Base-by-base conservation (phyloP, 2,888 invertebrate genomes). In the Ormyrus labotus region DNA sequence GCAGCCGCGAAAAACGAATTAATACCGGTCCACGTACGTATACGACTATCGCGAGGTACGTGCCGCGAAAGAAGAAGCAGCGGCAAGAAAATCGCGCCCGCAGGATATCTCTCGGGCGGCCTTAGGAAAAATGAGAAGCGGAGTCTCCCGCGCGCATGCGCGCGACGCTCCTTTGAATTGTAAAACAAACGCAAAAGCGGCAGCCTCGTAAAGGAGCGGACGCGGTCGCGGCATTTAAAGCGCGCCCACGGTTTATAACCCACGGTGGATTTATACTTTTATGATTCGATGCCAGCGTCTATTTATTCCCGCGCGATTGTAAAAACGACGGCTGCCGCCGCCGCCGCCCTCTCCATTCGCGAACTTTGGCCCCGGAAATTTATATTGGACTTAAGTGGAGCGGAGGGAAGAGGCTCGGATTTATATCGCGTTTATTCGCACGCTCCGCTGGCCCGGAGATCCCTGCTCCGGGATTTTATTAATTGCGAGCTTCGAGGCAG, bases 181-280 rank as follows among this genome's bases (percentile, higher is more conserved):
- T 87, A 87, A 87, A 87, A 84, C 85, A 86, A 88, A 86, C 84
- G 84, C 86, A 84, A 88, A 86, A 85, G 70, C 77, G 78, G 76
- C 71, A 65, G 75, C 74, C 71, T 81, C 70, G 81, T 78, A 80
- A 83, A 84, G 78, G 68, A 81, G 76, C 72, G 11, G 34, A 34
- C 47, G 53, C 19, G 58, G n/a, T 10, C 67, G 11, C 48, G 73
- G 6, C 34, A 51, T 63, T 76, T 63, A 13, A 71, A 77, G 58
- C 48, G 57, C 50, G 9, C 47, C 45, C 34, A 8, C n/a, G 48
- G 50, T 77, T 77, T 70, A 77, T 63, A 73, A 63, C 70, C 51
- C 53, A 63, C 34, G 61, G 79, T 73, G 82, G 79, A 84, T 83
- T 83, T 70, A 53, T 74, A 74, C 75, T 80, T 75, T 80, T 74